Evolutionary conservation across 2,113 vertebrate genomes (phyloP).

Genomic region (Aramus guarauna): DNA sequence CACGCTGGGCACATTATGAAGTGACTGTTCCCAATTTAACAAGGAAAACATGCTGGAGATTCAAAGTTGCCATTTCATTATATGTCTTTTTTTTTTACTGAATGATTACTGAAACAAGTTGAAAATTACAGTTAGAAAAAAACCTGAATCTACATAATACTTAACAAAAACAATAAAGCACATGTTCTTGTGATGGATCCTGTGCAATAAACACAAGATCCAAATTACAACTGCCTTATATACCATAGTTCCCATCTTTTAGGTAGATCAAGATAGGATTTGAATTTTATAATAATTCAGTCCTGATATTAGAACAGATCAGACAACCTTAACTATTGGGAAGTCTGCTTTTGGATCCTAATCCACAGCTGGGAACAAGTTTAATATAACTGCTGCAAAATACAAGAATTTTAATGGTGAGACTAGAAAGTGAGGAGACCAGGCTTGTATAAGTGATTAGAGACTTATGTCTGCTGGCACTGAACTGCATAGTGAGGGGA

Average conservation of each 20-base stretch:
- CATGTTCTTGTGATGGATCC: background rate
- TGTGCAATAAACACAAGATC: background rate
- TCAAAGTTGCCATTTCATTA: background rate
- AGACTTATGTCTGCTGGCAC: constrained; percentile 6
- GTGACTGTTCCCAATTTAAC: background rate
- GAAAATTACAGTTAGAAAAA: background rate
- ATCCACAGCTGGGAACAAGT: background rate
- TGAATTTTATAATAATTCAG: background rate
- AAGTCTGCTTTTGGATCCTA: background rate
- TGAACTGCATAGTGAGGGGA: background rate
- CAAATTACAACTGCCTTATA: background rate
- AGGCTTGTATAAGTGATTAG: background rate
- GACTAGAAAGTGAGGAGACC: background rate
- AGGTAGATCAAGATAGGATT: background rate
- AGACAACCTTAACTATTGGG: background rate
- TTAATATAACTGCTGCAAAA: background rate
- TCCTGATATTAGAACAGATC: background rate
- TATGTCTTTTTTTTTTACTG: background rate
- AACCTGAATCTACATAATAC: background rate
- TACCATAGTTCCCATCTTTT: background rate
- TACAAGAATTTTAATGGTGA: background rate
- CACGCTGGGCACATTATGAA: background rate
- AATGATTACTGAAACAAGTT: background rate
- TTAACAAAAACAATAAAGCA: background rate
- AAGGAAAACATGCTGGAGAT: background rate